These are phyloP conservation scores for Drosophila sp. DNA, from an alignment of 1,140 invertebrate species.

Conservation along the genomic window DNA sequence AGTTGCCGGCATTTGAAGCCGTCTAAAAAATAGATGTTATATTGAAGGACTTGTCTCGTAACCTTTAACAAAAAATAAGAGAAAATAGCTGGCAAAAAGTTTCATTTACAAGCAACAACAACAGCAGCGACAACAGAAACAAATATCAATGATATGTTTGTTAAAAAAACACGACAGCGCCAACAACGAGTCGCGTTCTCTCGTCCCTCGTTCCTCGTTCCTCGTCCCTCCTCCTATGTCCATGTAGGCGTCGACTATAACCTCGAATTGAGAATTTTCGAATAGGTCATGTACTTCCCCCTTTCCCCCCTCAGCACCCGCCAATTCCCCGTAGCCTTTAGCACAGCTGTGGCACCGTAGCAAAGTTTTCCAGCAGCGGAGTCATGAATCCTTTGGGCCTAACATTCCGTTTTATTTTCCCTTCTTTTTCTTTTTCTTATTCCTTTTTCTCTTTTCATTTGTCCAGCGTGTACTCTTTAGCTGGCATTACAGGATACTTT, in stretches of 20 bases:
- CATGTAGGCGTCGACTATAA: constrained; percentile 35
- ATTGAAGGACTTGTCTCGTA: constrained; percentile 60
- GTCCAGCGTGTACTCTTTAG: constrained; percentile 17
- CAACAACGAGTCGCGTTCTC: constrained; percentile 54
- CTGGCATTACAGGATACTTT: constrained; percentile 28
- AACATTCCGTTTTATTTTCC: constrained; percentile 13
- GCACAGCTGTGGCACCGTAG: constrained; percentile 14
- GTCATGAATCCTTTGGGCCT: constrained; percentile 46
- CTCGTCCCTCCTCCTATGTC: no score
- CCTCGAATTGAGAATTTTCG: constrained; percentile 31
- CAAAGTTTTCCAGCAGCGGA: constrained; percentile 31
- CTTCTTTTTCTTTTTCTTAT: neutral
- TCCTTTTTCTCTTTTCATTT: neutral
- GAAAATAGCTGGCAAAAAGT: constrained; percentile 55
- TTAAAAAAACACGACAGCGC: constrained; percentile 77
- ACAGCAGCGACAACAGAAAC: constrained; percentile 42
- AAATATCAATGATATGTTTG: constrained; percentile 82
- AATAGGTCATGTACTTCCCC: constrained; percentile 54
- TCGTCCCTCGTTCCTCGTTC: no score
- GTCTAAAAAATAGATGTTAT: constrained; percentile 29
- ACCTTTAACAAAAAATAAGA: constrained; percentile 56
- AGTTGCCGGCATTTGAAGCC: constrained; percentile 44
- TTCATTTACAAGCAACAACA: constrained; percentile 72
- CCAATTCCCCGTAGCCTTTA: no score
- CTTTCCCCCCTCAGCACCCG: neutral